phyloP scores from a whole-genome alignment of 2,888 invertebrate species.

The Latrodectus elegans region DNA sequence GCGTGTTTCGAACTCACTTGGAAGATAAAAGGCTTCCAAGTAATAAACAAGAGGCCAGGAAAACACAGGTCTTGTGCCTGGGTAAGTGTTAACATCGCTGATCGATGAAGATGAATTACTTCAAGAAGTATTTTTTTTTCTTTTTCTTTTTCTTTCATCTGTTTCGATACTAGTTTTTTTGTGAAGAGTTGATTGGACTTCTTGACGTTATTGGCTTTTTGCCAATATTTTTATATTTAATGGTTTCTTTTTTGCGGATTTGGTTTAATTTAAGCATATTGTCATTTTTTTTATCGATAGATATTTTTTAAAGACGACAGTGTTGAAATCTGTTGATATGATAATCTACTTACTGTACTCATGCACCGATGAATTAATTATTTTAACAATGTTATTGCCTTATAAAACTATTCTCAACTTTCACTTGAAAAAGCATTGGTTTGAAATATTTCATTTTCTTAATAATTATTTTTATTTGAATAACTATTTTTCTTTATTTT shows the following conservation, averaged over 20 bases:
- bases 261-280: too few relatives aligned
- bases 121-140: not conserved
- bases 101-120: conserved; percentile 50
- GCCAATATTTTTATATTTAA: conserved; percentile 15
- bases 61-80: not conserved
- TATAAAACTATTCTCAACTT: too few relatives aligned
- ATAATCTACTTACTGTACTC: too few relatives aligned
- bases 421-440: too few relatives aligned
- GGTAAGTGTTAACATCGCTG: conserved; percentile 30
- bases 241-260: not conserved
- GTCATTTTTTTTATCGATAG: too few relatives aligned
- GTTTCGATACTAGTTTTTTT: not conserved
- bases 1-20: not conserved
- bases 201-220: conserved; percentile 32
- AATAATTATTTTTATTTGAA: too few relatives aligned
- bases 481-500: too few relatives aligned
- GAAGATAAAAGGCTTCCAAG: not conserved
- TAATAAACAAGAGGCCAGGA: not conserved
- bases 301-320: too few relatives aligned
- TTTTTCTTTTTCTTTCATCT: not conserved
- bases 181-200: not conserved
- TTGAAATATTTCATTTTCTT: too few relatives aligned
- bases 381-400: too few relatives aligned
- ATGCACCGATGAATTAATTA: too few relatives aligned
- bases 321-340: too few relatives aligned